Base-by-base conservation (phyloP, 2,797 vertebrate genomes). In the Linurgus olivaceus region DNA sequence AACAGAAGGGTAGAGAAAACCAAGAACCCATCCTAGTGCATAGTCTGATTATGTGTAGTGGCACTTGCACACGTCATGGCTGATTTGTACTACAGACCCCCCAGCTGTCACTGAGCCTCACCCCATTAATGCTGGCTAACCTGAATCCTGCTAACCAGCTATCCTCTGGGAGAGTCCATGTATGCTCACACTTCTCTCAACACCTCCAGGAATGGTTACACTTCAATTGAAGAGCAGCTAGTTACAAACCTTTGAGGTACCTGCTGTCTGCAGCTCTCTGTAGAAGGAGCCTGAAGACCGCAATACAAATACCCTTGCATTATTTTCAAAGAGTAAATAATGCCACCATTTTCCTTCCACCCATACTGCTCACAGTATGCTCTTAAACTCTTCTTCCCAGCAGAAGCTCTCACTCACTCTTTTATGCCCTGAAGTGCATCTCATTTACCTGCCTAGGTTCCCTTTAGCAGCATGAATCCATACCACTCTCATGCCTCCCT, bases 21-120 rank as follows among this genome's bases (percentile, higher is more conserved):
- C 40, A 57, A 72, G 20, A 79, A 72, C 37, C 9, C 17, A 40
- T 75, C 20, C 26, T 61, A 26, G 19, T 45, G 7, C 55, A 26
- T 58, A 0, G 0, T 13, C 25, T 77, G 28, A 31, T 40, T 48
- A 37, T 42, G 23, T 29, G 12, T 15, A 54, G 38, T 7, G 33
- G 24, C 38, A 57, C 12, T 71, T 65, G 52, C 42, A 37, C 5
- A 2, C 17, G 3, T 71, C 45, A 28, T 5, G 48, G 17, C 7
- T 70, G 26, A n/a, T 72, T 47, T 50, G 19, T 62, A 26, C 31
- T 42, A 45, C 14, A 50, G 37, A 38, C 2, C 66, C 11, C 21
- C 12, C 28, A 15, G 2, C 11, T 33, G 6, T 28, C 55, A 17
- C 54, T 38, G 51, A 33, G 29, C 13, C 13, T 82, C 57, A 72